Conservation (phyloP, 2,888 invertebrate species). For the Eupeodes latifasciatus region DNA sequence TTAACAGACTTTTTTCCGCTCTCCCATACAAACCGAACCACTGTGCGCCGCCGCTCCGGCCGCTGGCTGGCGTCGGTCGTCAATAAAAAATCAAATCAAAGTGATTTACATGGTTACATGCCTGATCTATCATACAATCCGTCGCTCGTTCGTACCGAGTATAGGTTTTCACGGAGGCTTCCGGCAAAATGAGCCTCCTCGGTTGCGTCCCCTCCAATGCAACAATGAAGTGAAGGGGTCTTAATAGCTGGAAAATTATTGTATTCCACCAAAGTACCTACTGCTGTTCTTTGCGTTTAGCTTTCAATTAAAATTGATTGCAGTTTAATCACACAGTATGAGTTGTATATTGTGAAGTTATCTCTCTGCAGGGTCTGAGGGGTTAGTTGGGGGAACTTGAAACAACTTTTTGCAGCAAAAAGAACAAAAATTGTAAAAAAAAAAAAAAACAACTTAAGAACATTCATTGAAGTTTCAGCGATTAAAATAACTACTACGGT, state of each 20-base stretch:
- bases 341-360: constrained; percentile 25
- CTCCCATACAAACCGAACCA: too few relatives aligned
- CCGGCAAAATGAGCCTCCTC: constrained; percentile 33
- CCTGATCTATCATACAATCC: constrained; percentile 38
- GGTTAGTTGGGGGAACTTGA: neutral
- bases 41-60: too few relatives aligned
- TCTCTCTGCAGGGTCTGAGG: constrained; percentile 8
- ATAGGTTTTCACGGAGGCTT: constrained; percentile 27
- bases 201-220: neutral
- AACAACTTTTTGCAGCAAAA: constrained; percentile 21
- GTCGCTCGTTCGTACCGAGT: neutral
- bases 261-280: constrained; percentile 64
- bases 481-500: constrained; percentile 58
- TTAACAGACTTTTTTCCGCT: too few relatives aligned
- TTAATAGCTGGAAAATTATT: constrained; percentile 67
- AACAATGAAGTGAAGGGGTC: constrained; percentile 6
- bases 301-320: constrained; percentile 76
- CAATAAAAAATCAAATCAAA: constrained; percentile 59
- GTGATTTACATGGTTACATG: constrained; percentile 60
- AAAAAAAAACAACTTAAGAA: constrained; percentile 16
- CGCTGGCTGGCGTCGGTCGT: constrained; percentile 1
- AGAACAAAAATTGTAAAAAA: neutral
- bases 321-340: constrained; percentile 73
- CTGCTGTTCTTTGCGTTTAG: constrained; percentile 67
- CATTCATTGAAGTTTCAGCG: constrained; percentile 59